A percentile compares a stretch with the other conserved stretches of the same genome.
Evolutionary conservation across 2,113 vertebrate genomes (phyloP).

Genomic region (Agelaius phoeniceus): DNA sequence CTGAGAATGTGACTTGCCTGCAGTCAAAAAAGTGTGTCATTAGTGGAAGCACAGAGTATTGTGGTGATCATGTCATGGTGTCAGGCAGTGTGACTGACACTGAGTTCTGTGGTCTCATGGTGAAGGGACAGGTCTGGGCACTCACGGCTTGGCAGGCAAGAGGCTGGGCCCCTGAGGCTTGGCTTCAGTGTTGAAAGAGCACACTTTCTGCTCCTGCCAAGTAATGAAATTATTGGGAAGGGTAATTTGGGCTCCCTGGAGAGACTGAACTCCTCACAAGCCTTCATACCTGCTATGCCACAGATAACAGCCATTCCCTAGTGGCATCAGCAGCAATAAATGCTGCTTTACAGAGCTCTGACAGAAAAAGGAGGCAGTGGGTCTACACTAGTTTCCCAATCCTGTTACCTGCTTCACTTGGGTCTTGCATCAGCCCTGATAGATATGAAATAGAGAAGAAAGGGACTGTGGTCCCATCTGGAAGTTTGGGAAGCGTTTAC

Average conservation of each 20-base stretch:
- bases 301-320: not conserved
- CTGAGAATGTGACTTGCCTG: not conserved
- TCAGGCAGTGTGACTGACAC: not conserved
- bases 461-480: not conserved
- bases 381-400: not conserved
- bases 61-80: not conserved
- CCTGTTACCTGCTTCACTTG: not conserved
- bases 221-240: not conserved
- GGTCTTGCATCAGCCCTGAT: not conserved
- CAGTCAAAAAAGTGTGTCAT: not conserved
- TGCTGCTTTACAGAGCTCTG: not conserved
- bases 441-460: not conserved
- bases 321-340: not conserved
- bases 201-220: not conserved
- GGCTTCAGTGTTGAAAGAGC: not conserved
- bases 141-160: not conserved
- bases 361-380: not conserved
- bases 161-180: not conserved
- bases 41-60: not conserved
- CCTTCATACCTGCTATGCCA: not conserved
- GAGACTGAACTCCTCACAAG: not conserved
- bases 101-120: not conserved
- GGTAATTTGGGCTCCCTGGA: not conserved
- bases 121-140: not conserved
- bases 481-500: not conserved